A percentile compares a stretch with the other conserved stretches of the same genome.
Evolutionary conservation across 2,888 invertebrate genomes (phyloP).

Genomic region (Drosophila sordidula): DNA sequence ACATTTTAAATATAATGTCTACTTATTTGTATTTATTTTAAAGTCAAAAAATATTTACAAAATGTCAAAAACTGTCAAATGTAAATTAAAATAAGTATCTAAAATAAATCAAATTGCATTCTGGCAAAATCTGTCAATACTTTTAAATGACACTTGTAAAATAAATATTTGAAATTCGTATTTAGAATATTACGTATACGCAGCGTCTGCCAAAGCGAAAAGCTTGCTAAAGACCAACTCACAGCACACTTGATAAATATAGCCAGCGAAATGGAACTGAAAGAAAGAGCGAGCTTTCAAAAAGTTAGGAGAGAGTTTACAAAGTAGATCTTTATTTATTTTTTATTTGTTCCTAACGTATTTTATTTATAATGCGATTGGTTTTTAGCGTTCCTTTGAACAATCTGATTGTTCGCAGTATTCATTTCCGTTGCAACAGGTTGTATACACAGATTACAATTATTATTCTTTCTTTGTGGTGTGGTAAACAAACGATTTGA

Average conservation of each 20-base stretch:
- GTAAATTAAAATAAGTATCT: neutral
- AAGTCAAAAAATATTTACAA: neutral
- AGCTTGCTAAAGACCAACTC: conserved; percentile 40
- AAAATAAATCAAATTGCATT: neutral
- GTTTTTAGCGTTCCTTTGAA: conserved; percentile 12
- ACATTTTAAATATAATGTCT: too few species aligned
- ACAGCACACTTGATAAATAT: conserved; percentile 38
- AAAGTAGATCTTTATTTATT: neutral
- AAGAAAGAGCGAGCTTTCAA: conserved; percentile 37
- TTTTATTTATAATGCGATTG: conserved; percentile 8
- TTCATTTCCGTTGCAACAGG: conserved; percentile 61
- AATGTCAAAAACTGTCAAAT: neutral
- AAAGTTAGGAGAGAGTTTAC: conserved; percentile 7
- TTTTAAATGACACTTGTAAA: conserved; percentile 16
- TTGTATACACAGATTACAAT: conserved; percentile 49
- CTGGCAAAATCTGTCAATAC: conserved; percentile 1
- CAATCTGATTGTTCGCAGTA: conserved; percentile 20
- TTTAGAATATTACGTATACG: conserved; percentile 71
- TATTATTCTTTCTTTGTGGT: conserved; percentile 16
- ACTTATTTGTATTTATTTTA: neutral
- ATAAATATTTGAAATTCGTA: conserved; percentile 16
- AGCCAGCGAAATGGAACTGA: conserved; percentile 20
- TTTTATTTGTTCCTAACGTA: neutral
- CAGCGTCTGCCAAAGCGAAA: conserved; percentile 27
- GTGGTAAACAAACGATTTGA: conserved; percentile 45